A percentile compares a stretch with the other conserved stretches of the same genome.
Conservation (phyloP, 2,888 invertebrate genomes). For the Acanthococcus lagerstroemiae region DNA sequence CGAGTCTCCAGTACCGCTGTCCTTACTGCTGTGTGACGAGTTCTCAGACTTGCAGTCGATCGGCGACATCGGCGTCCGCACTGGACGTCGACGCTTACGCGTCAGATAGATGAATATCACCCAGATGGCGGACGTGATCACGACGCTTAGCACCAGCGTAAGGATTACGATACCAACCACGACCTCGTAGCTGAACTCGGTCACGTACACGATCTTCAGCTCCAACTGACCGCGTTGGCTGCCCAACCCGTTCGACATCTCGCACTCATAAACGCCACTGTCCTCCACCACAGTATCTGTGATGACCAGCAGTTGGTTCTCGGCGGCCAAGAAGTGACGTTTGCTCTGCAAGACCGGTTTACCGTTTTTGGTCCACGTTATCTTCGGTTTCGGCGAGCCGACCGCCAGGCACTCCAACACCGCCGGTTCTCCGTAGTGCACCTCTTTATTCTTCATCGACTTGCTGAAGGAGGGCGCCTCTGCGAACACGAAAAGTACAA, state of each 20-base stretch:
- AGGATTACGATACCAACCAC: constrained; percentile 81
- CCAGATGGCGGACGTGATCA: constrained; percentile 85
- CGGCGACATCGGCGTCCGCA: constrained; percentile 16
- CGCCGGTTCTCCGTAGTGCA: constrained; percentile 67
- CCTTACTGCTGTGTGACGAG: constrained; percentile 56
- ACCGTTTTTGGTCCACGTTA: constrained; percentile 80
- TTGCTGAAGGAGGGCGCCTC: constrained; percentile 80
- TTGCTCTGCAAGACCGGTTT: constrained; percentile 60
- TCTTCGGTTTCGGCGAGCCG: constrained; percentile 70
- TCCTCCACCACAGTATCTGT: constrained; percentile 66
- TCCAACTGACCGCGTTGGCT: constrained; percentile 61
- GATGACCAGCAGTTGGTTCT: constrained; percentile 78
- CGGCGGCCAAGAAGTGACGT: constrained; percentile 75
- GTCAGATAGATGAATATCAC: constrained; percentile 83
- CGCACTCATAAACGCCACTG: constrained; percentile 80
- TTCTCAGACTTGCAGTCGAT: constrained; percentile 58
- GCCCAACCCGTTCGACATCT: constrained; percentile 76
- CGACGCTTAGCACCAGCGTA: constrained; percentile 79
- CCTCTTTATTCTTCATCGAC: constrained; percentile 75
- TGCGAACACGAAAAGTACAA: constrained; percentile 40
- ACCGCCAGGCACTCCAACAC: constrained; percentile 80
- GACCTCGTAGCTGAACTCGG: constrained; percentile 53
- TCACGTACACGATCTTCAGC: constrained; percentile 52
- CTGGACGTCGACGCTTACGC: constrained; percentile 41
- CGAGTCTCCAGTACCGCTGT: constrained; percentile 70